Base-by-base conservation (phyloP, 2,113 vertebrate genomes). In the Cebidichthys violaceus region DNA sequence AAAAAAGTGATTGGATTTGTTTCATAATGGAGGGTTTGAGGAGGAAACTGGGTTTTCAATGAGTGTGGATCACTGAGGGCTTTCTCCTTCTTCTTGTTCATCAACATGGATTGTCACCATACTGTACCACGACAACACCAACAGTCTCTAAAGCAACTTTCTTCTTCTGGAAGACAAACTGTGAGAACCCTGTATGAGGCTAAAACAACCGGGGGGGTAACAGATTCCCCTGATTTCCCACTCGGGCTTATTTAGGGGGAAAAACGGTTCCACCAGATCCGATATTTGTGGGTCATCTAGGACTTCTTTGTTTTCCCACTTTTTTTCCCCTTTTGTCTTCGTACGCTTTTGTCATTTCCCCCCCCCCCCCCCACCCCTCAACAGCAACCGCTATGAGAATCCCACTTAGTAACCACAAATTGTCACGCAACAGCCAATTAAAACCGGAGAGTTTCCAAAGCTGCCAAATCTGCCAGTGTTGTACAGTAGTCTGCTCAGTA, bases 361-460 rank as follows among this genome's bases (percentile, higher is more conserved):
- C n/a, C n/a, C n/a, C n/a, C n/a, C n/a, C n/a, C n/a, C n/a, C n/a
- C n/a, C n/a, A n/a, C n/a, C n/a, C 27, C 52, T 70, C 6, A 27
- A 66, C 74, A 75, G 60, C 20, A 13, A 55, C 43, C 27, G 64
- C 60, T 29, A 65, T 43, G 17, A 75, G 35, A 80, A 73, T 41
- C 70, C 66, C 61, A 82, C 74, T 88, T 60, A 54, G 61, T 70
- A 82, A 83, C 83, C 65, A 64, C 71, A 90, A 76, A 73, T 86
- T 77, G 57, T 81, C 85, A 80, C 7, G 18, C 37, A 74, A 37
- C 31, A 69, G 70, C 76, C 83, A 90, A 88, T 88, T 89, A 86
- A 79, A 87, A 85, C 57, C 2, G 17, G 35, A 72, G 66, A 71
- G 62, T 75, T 85, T 73, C 66, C 47, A 83, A 82, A 88, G 64